Base-by-base conservation (phyloP, 2,888 invertebrate genomes). In the Brenthis ino region DNA sequence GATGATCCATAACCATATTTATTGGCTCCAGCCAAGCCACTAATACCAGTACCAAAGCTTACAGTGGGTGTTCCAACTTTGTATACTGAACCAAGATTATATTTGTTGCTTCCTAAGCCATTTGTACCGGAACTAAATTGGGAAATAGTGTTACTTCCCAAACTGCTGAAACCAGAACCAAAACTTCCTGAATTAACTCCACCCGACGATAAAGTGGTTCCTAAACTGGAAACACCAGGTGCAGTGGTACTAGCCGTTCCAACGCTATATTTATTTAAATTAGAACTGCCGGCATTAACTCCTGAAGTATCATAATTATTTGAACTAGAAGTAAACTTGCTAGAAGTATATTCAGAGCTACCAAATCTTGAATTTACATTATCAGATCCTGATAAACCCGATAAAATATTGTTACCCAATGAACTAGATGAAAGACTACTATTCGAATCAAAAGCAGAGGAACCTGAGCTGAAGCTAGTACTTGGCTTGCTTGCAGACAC, bases 401-500 rank as follows among this genome's bases (percentile, higher is more conserved):
- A 28, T 28, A 28, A 33, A n/a, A 33, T n/a, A 13, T 53, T 64
- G 43, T 8, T 14, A 14, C 33, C 28, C 4, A 28, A 28, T 28
- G 28, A 28, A n/a, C 48, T 65, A 33, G 56, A 20, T n/a, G 56
- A 57, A 53, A 63, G 16, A 53, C 63, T 63, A 14, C 68, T n/a
- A 6, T 24, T 64, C 24, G 53, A 65, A 37, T 24, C 53, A 20
- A 58, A 24, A 16, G 37, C 28, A 11, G 13, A 55, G 8, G 67
- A 53, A 50, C 67, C 43, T 47, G 66, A 43, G 47, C 24, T 28
- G 6, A 43, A 58, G 13, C n/a, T 57, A 33, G n/a, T 63, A 50
- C 14, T 58, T 33, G 64, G 64, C 13, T 70, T 70, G 13, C 58
- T 67, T 12, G 50, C 55, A 47, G 13, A 60, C 43, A 28, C 43